phyloP scores from a whole-genome alignment of 2,113 vertebrate genomes.

The Tapirus terrestris region DNA sequence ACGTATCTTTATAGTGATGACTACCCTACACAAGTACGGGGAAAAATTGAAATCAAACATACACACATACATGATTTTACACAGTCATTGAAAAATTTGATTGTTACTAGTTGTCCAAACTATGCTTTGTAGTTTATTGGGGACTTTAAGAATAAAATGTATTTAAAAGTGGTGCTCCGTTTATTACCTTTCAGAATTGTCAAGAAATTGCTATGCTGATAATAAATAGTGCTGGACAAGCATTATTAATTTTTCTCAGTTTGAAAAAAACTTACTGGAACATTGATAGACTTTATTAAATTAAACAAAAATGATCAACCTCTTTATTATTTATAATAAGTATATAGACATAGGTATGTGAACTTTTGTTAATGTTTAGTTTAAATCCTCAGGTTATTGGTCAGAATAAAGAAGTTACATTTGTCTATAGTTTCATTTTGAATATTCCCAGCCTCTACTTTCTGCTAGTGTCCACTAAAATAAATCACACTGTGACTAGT shows the following conservation, averaged over 20 bases:
- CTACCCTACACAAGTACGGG: neutral
- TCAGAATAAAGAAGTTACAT: neutral
- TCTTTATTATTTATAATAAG: slow-evolving; percentile 14
- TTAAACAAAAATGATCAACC: slow-evolving; percentile 40
- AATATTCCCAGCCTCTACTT: neutral
- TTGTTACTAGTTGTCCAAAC: neutral
- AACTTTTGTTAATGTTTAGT: slow-evolving; percentile 45
- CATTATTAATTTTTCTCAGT: slow-evolving; percentile 28
- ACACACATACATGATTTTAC: neutral
- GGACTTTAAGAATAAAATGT: neutral
- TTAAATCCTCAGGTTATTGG: neutral
- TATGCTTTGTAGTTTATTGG: neutral
- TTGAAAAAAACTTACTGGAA: neutral
- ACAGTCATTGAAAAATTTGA: neutral
- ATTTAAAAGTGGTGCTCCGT: slow-evolving; percentile 15
- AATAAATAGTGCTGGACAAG: neutral
- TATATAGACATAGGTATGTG: neutral
- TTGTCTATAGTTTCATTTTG: slow-evolving; percentile 46
- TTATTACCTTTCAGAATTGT: neutral
- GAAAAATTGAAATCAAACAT: neutral
- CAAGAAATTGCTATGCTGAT: neutral
- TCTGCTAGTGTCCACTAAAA: slow-evolving; percentile 43
- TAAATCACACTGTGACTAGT: slow-evolving; percentile 67
- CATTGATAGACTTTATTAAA: slow-evolving; percentile 40
- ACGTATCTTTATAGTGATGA: neutral